Conservation (phyloP, 2,888 invertebrate species). For the Orchesella flavescens region DNA sequence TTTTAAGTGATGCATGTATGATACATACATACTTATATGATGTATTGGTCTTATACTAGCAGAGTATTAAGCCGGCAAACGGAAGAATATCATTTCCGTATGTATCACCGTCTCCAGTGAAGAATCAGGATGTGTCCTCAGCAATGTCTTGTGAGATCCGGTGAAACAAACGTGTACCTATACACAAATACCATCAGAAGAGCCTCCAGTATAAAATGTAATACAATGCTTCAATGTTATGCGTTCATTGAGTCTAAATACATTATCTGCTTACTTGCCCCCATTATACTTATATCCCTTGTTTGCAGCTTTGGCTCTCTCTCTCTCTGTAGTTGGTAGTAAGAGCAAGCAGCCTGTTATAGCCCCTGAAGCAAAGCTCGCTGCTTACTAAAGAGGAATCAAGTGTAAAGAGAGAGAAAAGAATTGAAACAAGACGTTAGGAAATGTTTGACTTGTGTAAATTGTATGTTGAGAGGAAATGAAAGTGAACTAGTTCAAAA, state of each 20-base stretch:
- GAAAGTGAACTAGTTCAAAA: constrained; percentile 35
- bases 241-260: background rate
- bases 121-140: constrained; percentile 25
- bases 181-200: too few species aligned
- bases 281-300: background rate
- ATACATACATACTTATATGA: background rate
- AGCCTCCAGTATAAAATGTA: background rate
- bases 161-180: constrained; percentile 16
- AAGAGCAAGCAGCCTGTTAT: background rate
- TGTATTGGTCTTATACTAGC: background rate
- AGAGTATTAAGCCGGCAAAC: constrained; percentile 1
- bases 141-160: constrained; percentile 30
- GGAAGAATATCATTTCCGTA: constrained; percentile 62
- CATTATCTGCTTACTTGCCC: background rate
- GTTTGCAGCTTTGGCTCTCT: too few species aligned
- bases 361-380: constrained; percentile 39
- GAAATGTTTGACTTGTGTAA: constrained; percentile 54
- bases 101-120: constrained; percentile 23
- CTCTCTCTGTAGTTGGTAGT: too few species aligned
- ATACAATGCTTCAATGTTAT: background rate
- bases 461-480: constrained; percentile 47
- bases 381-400: constrained; percentile 18
- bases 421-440: background rate
- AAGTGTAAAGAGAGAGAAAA: constrained; percentile 44
- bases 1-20: background rate